phyloP scores from a whole-genome alignment of 2,797 vertebrate genomes.

The Anguilla pacifica region DNA sequence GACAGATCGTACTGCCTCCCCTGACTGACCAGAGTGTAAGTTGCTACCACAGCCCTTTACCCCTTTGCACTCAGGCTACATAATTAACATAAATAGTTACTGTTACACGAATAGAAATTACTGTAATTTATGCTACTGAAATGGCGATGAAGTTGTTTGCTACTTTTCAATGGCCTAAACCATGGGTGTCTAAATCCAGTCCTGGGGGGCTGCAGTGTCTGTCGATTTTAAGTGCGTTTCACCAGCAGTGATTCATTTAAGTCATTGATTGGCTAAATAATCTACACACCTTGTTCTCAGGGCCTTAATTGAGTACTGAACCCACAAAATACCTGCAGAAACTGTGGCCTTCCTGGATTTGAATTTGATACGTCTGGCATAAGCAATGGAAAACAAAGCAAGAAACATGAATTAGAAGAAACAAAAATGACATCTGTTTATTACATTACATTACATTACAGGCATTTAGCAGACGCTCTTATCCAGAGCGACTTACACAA shows the following conservation, averaged over 20 bases:
- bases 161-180: not conserved
- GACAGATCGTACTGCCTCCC: constrained; percentile 91
- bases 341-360: not conserved
- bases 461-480: too few relatives aligned
- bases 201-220: not conserved
- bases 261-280: too few relatives aligned
- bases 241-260: not conserved
- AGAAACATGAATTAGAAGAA: not conserved
- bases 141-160: not conserved
- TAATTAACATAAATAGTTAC: not conserved
- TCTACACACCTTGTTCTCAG: not conserved
- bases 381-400: not conserved
- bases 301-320: not conserved
- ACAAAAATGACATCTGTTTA: not conserved
- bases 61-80: not conserved
- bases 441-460: too few relatives aligned
- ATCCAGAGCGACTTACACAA: too few relatives aligned
- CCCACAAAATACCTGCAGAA: not conserved
- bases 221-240: not conserved
- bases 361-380: not conserved
- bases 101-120: not conserved
- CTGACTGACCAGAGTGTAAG: constrained; percentile 93
- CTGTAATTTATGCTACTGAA: not conserved
- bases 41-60: constrained; percentile 17
- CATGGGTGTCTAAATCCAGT: not conserved